phyloP scores from a whole-genome alignment of 2,888 invertebrate species.

The Steinernema hermaphroditum region DNA sequence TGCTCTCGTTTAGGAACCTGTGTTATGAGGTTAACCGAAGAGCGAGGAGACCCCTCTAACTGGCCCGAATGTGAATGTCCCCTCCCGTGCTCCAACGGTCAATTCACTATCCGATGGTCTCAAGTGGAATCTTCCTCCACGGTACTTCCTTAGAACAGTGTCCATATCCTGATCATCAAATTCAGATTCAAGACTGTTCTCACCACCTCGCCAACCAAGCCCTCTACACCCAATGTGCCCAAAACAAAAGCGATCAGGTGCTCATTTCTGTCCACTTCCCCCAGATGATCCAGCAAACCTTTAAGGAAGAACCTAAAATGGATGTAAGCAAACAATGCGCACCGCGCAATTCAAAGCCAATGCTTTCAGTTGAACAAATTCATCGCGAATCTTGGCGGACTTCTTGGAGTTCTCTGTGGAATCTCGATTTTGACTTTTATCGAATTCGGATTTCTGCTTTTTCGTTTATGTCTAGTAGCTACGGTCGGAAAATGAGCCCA shows the following conservation, averaged over 20 bases:
- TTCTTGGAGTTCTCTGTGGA: constrained; percentile 52
- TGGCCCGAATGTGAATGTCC: constrained; percentile 42
- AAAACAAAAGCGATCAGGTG: neutral
- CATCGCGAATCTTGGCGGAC: constrained; percentile 48
- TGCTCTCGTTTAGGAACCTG: constrained; percentile 35
- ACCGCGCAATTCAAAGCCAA: no score
- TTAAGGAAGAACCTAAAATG: constrained; percentile 27
- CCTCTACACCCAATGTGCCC: neutral
- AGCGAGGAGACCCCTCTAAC: constrained; percentile 36
- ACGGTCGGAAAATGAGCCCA: no score
- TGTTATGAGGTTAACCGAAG: constrained; percentile 34
- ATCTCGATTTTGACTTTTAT: constrained; percentile 49
- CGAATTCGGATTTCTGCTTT: constrained; percentile 41
- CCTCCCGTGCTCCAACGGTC: constrained; percentile 37
- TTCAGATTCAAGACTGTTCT: constrained; percentile 17
- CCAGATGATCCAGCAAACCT: constrained; percentile 2
- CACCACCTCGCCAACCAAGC: neutral
- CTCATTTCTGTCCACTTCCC: constrained; percentile 31
- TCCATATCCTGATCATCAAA: no score
- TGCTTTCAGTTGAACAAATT: constrained; percentile 49
- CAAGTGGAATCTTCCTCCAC: no score
- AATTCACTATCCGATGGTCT: constrained; percentile 23
- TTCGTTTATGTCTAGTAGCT: no score
- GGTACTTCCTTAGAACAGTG: no score
- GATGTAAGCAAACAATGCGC: neutral